A percentile compares a stretch with the other conserved stretches of the same genome.
phyloP scores from a whole-genome alignment of 2,113 vertebrate genomes.

The Psettodes erumei region DNA sequence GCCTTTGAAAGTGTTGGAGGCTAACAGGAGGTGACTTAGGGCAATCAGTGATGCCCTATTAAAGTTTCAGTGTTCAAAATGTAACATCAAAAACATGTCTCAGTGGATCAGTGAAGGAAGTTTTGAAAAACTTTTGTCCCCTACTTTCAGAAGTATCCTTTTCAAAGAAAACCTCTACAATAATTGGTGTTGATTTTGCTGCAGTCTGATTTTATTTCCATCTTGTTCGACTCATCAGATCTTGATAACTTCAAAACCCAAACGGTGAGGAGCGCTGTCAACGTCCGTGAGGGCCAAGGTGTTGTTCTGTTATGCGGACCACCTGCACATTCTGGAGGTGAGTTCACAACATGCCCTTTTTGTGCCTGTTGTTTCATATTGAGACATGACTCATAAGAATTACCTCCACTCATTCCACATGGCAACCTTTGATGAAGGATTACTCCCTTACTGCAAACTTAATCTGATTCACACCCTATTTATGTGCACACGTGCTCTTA shows the following conservation, averaged over 20 bases:
- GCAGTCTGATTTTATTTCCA: not conserved
- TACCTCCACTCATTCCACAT: constrained; percentile 8
- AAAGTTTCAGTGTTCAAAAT: constrained; percentile 58
- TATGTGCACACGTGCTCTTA: constrained; percentile 8
- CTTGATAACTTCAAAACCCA: constrained; percentile 89
- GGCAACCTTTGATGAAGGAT: constrained; percentile 38
- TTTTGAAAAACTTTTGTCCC: constrained; percentile 19
- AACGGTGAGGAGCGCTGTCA: constrained; percentile 88
- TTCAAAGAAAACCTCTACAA: constrained; percentile 30
- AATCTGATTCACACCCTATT: constrained; percentile 23
- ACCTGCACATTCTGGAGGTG: constrained; percentile 89
- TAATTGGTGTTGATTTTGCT: not conserved
- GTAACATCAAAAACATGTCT: constrained; percentile 55
- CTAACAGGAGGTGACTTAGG: constrained; percentile 54
- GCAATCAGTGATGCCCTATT: constrained; percentile 60
- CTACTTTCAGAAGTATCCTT: constrained; percentile 25
- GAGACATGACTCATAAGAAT: constrained; percentile 17
- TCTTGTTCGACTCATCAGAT: constrained; percentile 81
- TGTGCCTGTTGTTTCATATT: not conserved
- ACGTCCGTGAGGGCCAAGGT: constrained; percentile 94
- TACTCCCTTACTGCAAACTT: constrained; percentile 15
- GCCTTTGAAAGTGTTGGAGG: constrained; percentile 58
- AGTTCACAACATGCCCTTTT: constrained; percentile 42
- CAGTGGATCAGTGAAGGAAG: constrained; percentile 31
- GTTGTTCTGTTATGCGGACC: constrained; percentile 93